Conservation (phyloP, 2,113 vertebrate species). For the Origma solitaria region DNA sequence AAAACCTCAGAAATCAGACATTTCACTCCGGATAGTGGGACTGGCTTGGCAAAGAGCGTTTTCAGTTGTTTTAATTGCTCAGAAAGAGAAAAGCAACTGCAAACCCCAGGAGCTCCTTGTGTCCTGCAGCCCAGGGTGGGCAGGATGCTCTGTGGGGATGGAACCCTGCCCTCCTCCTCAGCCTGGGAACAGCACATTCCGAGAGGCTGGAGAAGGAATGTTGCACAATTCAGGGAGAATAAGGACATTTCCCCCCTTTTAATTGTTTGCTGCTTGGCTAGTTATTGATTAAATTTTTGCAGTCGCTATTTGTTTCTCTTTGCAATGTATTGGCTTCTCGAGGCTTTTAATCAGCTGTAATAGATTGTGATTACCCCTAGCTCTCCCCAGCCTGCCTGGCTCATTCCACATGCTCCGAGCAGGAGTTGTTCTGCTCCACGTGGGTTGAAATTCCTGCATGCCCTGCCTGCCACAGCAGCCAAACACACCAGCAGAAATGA, state of each 20-base stretch:
- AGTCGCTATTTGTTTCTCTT: slow-evolving; percentile 11
- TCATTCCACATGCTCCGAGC: background rate
- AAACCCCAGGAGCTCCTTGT: accelerated
- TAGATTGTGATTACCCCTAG: background rate
- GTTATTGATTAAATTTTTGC: slow-evolving; percentile 18
- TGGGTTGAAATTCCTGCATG: accelerated
- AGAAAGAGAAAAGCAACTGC: background rate
- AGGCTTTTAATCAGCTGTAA: slow-evolving; percentile 51
- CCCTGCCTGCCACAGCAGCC: background rate
- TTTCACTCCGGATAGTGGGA: background rate
- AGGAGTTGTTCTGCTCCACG: accelerated
- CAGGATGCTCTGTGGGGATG: background rate
- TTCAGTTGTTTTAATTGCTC: background rate
- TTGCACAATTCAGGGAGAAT: background rate
- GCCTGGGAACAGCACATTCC: accelerated
- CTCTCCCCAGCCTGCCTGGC: background rate
- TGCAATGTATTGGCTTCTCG: background rate
- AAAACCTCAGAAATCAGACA: background rate
- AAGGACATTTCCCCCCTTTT: background rate
- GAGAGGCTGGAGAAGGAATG: background rate
- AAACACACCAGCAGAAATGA: background rate
- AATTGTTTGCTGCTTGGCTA: background rate
- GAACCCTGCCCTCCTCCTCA: no score
- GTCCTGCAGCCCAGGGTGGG: background rate
- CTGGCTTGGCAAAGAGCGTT: background rate